phyloP scores from a whole-genome alignment of 2,888 invertebrate species.

The Netelia virgata region DNA sequence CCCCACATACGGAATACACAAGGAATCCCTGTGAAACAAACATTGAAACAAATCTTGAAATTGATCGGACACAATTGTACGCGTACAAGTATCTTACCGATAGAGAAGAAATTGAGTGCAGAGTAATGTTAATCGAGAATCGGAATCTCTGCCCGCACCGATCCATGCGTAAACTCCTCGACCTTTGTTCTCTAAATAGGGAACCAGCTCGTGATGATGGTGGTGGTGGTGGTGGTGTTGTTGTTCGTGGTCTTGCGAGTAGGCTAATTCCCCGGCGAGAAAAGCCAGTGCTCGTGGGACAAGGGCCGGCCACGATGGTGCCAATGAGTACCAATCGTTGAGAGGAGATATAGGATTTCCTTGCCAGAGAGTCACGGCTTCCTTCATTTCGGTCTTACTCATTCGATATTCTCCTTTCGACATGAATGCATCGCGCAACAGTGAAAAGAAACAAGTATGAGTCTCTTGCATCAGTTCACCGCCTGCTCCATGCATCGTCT shows the following conservation, averaged over 20 bases:
- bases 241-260: conserved; percentile 78
- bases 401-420: conserved; percentile 94
- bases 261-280: conserved; percentile 82
- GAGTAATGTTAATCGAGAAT: conserved; percentile 90
- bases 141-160: conserved; percentile 96
- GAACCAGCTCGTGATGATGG: conserved; percentile 81
- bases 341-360: conserved; percentile 92
- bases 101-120: conserved; percentile 93
- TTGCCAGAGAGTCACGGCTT: conserved; percentile 91
- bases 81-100: conserved; percentile 72
- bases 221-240: conserved; percentile 75
- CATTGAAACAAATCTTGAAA: too few species aligned
- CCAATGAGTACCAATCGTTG: conserved; percentile 89
- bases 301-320: conserved; percentile 81
- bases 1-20: conserved; percentile 75
- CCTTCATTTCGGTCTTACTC: conserved; percentile 91
- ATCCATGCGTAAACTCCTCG: conserved; percentile 94
- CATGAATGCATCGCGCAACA: conserved; percentile 95
- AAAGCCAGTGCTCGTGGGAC: conserved; percentile 82
- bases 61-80: too few species aligned
- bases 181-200: conserved; percentile 83
- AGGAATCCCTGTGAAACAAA: conserved; percentile 76
- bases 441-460: conserved; percentile 94
- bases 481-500: conserved; percentile 83
- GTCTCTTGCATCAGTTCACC: conserved; percentile 91